Conservation (phyloP, 2,888 invertebrate species). For the Reticulitermes lucifugus region DNA sequence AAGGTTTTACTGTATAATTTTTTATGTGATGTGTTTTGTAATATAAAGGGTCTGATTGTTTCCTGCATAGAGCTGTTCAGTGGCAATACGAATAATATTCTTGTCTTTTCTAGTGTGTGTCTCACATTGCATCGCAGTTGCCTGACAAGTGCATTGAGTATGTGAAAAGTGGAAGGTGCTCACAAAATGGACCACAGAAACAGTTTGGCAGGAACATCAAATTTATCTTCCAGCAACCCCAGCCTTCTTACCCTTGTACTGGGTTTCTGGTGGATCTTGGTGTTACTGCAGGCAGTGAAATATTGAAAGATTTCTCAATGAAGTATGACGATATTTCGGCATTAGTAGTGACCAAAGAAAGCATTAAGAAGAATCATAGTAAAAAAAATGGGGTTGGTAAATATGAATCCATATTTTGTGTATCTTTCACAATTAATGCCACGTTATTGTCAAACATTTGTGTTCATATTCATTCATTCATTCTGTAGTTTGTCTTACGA, state of each 20-base stretch:
- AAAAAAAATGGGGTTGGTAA: conserved; percentile 50
- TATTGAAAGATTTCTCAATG: conserved; percentile 68
- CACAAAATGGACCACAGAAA: background rate
- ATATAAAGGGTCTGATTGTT: no score
- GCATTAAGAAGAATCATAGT: conserved; percentile 38
- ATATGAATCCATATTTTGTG: background rate
- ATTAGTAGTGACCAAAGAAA: conserved; percentile 30
- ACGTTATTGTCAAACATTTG: no score
- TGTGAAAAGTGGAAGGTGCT: conserved; percentile 59
- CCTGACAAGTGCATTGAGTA: conserved; percentile 63
- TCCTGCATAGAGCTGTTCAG: no score
- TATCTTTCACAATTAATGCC: no score
- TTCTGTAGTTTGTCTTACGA: no score
- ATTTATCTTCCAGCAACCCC: conserved; percentile 15
- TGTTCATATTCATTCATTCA: no score
- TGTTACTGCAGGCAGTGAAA: conserved; percentile 51
- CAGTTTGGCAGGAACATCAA: conserved; percentile 48
- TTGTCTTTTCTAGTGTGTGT: conserved; percentile 54
- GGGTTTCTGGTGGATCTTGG: conserved; percentile 63
- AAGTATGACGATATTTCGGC: conserved; percentile 61
- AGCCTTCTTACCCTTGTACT: conserved; percentile 61
- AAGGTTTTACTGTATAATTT: background rate
- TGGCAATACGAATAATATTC: background rate
- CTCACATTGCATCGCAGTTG: conserved; percentile 53
- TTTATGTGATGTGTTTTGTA: background rate